These are phyloP conservation scores for Moxostoma hubbsi DNA, from an alignment of 2,797 vertebrate genomes.

Conservation along the genomic window DNA sequence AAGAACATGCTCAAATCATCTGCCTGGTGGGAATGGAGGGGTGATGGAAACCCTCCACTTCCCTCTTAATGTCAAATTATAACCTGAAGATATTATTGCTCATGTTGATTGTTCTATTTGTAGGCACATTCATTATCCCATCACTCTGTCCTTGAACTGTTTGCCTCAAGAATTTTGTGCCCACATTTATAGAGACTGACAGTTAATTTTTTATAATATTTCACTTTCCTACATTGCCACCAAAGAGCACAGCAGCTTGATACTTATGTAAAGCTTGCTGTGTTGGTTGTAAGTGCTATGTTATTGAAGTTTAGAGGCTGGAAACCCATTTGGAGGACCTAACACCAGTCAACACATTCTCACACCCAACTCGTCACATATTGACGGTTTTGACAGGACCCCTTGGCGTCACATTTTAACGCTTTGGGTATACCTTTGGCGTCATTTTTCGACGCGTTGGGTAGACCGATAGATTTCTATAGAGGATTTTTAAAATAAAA, in stretches of 20 bases:
- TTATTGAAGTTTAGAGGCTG: background rate
- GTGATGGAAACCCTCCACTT: slow-evolving; percentile 47
- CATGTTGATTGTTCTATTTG: slow-evolving; percentile 54
- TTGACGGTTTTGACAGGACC: no score
- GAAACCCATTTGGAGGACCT: slow-evolving; percentile 8
- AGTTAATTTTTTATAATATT: slow-evolving; percentile 53
- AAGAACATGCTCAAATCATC: slow-evolving; percentile 39
- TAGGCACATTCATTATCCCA: slow-evolving; percentile 41
- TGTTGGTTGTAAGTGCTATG: slow-evolving; percentile 17
- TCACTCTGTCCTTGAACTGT: slow-evolving; percentile 38
- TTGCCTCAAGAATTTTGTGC: slow-evolving; percentile 46
- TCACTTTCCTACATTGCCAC: slow-evolving; percentile 46
- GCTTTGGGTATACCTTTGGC: no score
- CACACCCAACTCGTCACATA: no score
- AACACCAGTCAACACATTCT: no score
- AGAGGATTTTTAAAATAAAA: no score
- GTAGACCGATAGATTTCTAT: no score
- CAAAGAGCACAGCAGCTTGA: slow-evolving; percentile 13
- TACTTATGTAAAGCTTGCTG: slow-evolving; percentile 35
- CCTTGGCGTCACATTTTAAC: no score
- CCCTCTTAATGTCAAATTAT: slow-evolving; percentile 54
- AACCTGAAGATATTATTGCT: slow-evolving; percentile 59
- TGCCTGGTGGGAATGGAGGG: slow-evolving; percentile 37
- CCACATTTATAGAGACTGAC: slow-evolving; percentile 40
- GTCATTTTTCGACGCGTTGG: no score